phyloP scores from a whole-genome alignment of 2,888 invertebrate species.

The Coecobrya sp. region DNA sequence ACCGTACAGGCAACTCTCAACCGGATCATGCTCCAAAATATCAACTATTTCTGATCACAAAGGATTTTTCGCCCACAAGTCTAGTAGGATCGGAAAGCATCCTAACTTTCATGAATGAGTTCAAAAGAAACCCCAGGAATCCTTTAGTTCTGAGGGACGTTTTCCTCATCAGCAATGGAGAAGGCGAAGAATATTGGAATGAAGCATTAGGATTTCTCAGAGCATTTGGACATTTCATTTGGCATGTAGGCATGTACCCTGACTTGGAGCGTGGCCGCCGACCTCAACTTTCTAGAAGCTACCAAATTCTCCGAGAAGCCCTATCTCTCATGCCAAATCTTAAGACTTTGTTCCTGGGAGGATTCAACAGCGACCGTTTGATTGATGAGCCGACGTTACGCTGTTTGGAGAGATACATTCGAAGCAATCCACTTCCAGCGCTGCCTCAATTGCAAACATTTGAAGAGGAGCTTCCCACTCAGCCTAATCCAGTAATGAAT shows the following conservation, averaged over 20 bases:
- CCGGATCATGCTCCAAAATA: background rate
- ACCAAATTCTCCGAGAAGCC: background rate
- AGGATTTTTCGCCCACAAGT: background rate
- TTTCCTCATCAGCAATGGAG: background rate
- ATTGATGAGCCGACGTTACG: background rate
- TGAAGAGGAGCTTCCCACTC: background rate
- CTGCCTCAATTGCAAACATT: background rate
- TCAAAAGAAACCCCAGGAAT: background rate
- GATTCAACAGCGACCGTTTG: background rate
- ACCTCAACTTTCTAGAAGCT: background rate
- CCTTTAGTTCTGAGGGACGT: background rate
- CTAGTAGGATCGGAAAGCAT: background rate
- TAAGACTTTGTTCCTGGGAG: background rate
- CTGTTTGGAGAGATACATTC: background rate
- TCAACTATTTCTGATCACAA: background rate
- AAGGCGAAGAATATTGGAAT: background rate
- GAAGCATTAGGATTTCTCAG: background rate
- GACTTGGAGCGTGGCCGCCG: background rate
- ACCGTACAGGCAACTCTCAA: too few species aligned
- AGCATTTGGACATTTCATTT: background rate
- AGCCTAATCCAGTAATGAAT: background rate
- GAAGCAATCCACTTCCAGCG: background rate
- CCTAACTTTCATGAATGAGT: background rate
- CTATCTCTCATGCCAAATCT: background rate
- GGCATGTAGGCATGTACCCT: background rate